Conservation (phyloP, 2,888 invertebrate genomes). For the Chironomus riparius region DNA sequence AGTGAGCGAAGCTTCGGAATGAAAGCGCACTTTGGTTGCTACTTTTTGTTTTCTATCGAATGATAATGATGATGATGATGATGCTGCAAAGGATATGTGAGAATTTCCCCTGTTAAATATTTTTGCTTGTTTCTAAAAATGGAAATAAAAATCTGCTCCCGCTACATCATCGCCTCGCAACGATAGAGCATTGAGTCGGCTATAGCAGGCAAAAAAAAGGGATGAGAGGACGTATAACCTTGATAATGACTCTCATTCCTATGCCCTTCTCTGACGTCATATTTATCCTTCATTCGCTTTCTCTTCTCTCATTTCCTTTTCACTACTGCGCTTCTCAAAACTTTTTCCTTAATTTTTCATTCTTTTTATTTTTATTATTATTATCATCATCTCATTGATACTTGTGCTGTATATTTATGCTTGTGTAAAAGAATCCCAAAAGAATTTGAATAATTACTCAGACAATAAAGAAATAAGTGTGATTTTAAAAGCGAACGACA, state of each 20-base stretch:
- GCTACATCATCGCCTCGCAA: not conserved
- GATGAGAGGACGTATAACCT: constrained; percentile 6
- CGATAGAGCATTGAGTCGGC: not conserved
- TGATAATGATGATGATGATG: not conserved
- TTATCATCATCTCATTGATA: no score
- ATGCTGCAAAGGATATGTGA: constrained; percentile 2
- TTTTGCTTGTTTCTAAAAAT: constrained; percentile 23
- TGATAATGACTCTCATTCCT: constrained; percentile 12
- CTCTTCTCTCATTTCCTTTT: not conserved
- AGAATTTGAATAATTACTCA: no score
- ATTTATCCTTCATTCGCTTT: constrained; percentile 8
- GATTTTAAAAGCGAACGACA: no score
- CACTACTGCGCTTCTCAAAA: not conserved
- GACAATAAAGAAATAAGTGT: no score
- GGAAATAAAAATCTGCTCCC: constrained; percentile 5
- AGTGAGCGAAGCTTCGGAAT: not conserved
- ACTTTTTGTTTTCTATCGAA: no score
- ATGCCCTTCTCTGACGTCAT: constrained; percentile 21
- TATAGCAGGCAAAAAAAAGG: not conserved
- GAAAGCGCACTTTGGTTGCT: not conserved
- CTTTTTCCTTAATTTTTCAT: not conserved
- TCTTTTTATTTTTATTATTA: no score
- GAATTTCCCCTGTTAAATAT: constrained; percentile 14
- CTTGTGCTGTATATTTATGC: no score
- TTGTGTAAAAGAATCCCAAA: no score